Evolutionary conservation across 2,888 invertebrate species (phyloP).

Genomic region (Merodon equestris): DNA sequence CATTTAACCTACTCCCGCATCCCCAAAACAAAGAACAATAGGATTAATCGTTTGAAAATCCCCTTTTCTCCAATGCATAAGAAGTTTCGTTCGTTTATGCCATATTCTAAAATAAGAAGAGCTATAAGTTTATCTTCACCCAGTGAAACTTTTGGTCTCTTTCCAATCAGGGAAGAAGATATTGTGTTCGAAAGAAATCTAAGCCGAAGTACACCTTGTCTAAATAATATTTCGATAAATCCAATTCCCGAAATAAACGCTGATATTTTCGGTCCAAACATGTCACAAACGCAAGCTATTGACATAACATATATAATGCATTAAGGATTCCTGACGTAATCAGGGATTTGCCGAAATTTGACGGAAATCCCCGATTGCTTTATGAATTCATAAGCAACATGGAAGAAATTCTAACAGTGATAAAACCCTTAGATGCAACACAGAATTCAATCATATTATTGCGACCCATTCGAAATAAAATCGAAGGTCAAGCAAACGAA

Average conservation of each 20-base stretch:
- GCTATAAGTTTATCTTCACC: too few relatives aligned
- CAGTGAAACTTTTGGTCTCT: too few relatives aligned
- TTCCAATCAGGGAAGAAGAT: not conserved
- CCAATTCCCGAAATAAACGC: not conserved
- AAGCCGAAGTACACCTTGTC: not conserved
- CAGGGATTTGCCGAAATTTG: slow-evolving; percentile 17
- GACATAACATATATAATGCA: slow-evolving; percentile 5
- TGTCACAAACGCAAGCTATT: not conserved
- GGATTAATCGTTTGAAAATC: too few relatives aligned
- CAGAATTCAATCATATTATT: not conserved
- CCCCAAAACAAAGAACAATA: too few relatives aligned
- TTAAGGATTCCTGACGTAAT: slow-evolving; percentile 5
- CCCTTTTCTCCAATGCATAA: too few relatives aligned
- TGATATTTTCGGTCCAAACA: not conserved
- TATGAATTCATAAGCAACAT: slow-evolving; percentile 18
- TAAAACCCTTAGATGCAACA: not conserved
- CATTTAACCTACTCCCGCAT: too few relatives aligned
- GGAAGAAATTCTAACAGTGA: slow-evolving; percentile 1
- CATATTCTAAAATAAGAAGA: too few relatives aligned
- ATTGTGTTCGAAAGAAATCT: slow-evolving; percentile 1
- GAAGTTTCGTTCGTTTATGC: too few relatives aligned
- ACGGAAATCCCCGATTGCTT: slow-evolving; percentile 16
- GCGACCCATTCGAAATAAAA: slow-evolving; percentile 54
- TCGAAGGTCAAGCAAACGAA: slow-evolving; percentile 50
- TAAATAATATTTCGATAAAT: not conserved